phyloP scores from a whole-genome alignment of 2,797 vertebrate species.

The Threskiornis aethiopicus region DNA sequence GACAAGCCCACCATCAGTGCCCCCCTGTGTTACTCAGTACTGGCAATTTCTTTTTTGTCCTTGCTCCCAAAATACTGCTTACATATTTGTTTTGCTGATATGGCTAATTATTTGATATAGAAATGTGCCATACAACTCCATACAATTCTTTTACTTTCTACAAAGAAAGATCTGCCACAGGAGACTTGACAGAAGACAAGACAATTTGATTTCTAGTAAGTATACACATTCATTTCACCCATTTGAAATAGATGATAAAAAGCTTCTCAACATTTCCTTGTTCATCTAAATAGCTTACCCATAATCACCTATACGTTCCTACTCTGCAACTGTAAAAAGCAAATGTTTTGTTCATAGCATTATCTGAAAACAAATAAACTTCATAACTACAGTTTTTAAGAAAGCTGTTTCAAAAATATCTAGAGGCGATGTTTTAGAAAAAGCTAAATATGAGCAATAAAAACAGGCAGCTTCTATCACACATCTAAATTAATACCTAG shows the following conservation, averaged over 20 bases:
- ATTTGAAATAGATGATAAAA: neutral
- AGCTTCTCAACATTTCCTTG: neutral
- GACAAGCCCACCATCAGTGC: neutral
- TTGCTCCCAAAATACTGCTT: neutral
- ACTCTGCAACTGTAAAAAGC: neutral
- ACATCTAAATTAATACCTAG: neutral
- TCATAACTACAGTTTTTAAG: neutral
- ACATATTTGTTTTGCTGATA: neutral
- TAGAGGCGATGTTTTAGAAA: neutral
- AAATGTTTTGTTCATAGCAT: neutral
- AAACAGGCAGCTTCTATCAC: neutral
- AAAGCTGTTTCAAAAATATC: neutral
- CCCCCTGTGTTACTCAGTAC: neutral
- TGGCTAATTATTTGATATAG: neutral
- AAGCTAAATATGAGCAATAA: neutral
- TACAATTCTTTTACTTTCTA: neutral
- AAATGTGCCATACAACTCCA: neutral
- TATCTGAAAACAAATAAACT: neutral
- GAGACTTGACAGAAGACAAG: neutral
- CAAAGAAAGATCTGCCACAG: neutral
- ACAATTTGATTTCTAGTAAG: neutral
- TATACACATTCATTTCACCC: neutral
- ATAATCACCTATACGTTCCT: accelerated
- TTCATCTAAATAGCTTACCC: neutral
- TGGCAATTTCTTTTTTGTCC: neutral